These are phyloP conservation scores for Typhlichthys eigenmanni DNA, from an alignment of 2,797 vertebrate genomes.

Conservation along the genomic window DNA sequence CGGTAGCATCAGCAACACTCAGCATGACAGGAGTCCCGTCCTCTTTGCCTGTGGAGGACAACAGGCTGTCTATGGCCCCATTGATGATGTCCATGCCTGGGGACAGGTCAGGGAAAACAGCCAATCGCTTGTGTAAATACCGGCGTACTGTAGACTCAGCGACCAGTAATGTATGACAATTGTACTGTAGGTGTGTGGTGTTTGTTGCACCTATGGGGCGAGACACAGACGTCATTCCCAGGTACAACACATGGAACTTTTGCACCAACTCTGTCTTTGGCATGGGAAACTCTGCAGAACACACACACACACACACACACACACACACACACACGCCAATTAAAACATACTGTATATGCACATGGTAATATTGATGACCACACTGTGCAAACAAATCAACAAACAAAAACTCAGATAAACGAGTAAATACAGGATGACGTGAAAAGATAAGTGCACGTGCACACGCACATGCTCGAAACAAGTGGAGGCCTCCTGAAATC, in stretches of 20 bases:
- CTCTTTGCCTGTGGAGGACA: slow-evolving; percentile 85
- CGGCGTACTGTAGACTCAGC: not conserved
- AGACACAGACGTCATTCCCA: slow-evolving; percentile 90
- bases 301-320: slow-evolving; percentile 13
- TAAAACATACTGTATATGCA: too few species aligned
- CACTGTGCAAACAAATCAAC: too few species aligned
- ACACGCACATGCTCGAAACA: not conserved
- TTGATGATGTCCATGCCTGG: slow-evolving; percentile 97
- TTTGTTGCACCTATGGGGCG: slow-evolving; percentile 88
- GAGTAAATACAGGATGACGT: not conserved
- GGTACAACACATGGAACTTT: slow-evolving; percentile 93
- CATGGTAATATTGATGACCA: too few species aligned
- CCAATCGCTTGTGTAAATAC: not conserved
- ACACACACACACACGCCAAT: not conserved
- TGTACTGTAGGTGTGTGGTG: not conserved
- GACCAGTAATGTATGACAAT: not conserved
- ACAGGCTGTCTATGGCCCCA: slow-evolving; percentile 89
- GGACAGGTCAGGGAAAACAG: slow-evolving; percentile 18
- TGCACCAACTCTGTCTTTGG: slow-evolving; percentile 98
- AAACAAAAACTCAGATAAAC: not conserved
- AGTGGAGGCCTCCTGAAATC: not conserved
- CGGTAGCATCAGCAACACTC: slow-evolving; percentile 93
- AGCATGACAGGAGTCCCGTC: slow-evolving; percentile 92
- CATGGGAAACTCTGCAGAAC: slow-evolving; percentile 92
- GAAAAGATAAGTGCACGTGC: not conserved